Evolutionary conservation across 2,888 invertebrate species (phyloP), one percentile per base, ranked within the genome.

Genomic region (Lymantria dispar): DNA sequence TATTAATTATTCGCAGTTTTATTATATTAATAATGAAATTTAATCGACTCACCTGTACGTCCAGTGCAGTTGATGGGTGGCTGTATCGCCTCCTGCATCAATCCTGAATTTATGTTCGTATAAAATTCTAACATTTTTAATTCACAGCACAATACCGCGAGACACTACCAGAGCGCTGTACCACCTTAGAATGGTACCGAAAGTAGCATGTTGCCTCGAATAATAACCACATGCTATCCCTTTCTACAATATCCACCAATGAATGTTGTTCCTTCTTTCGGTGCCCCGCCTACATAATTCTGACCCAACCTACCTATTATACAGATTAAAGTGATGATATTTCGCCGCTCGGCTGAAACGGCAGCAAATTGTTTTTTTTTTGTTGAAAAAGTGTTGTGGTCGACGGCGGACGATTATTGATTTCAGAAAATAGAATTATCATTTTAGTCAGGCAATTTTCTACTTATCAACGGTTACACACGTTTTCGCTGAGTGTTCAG

Each of bases 121-220:
- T 94, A 94, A 83, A 94, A 94, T 80, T 95, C 94, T 88, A 95
- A 92, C 94, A 95, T 95, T 76, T 85, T 92, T 75, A 76, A 72
- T 56, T 60, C 73, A 72, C 71, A 62, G 60, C 43, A 43, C 66
- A 67, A 70, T 66, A 58, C 47, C 64, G 65, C 60, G 69, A 65
- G 72, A 76, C 65, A 66, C 69, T 74, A 58, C 50, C 71, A 51
- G 61, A 59, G 62, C 80, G 78, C 64, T 71, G 66, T 72, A 60
- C 76, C 57, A 65, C 55, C 67, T 65, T 68, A 79, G 79, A 85
- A 74, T 89, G 84, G 68, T 69, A 70, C 53, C 55, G 60, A 53
- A 54, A 61, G 52, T 58, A 63, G 59, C 64, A 57, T 63, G 51
- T 59, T 59, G 62, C 64, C 69, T 50, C 60, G 57, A 52, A 48